Base-by-base conservation (phyloP, 2,888 invertebrate genomes). In the Callosobruchus maculatus region DNA sequence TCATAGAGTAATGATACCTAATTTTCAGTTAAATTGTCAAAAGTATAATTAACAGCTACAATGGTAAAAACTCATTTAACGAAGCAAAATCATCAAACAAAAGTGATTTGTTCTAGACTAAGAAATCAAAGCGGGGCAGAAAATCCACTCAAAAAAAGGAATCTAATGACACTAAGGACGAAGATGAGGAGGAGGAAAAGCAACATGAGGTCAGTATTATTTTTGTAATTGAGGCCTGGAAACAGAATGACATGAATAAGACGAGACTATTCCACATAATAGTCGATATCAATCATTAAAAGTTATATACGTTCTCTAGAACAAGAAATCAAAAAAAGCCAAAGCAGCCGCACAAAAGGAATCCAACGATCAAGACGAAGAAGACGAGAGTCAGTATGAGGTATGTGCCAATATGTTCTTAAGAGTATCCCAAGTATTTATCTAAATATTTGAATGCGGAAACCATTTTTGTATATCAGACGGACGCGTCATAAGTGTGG, bases 331-430 rank as follows among this genome's bases (percentile, higher is more conserved):
- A 68, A 70, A 49, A 21, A 74, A 75, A 70, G 75, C 73, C 31
- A 68, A 71, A 49, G 26, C 68, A 26, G 72, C 73, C 67, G 21
- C 71, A 21, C 81, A 85, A 82, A 80, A 87, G 85, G 81, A 83
- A 83, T 78, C 80, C 26, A 78, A 81, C 21, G 70, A 49, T 31
- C 74, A 74, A 67, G 75, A 74, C 68, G 76, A 75, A 4, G 79
- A 79, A 20, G 77, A 78, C 66, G 78, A 78, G 9, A 73, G 75
- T 9, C 79, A 81, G 71, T 90, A 90, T 78, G 91, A 91, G 89
- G 91, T 49, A 49, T 49, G 49, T 49, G 13, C 4, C 4, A 18
- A 7, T 18, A 7, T 13, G 49, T 49, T 49, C 7, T 7, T 26
- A 26, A 26, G 26, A 26, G 7, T 26, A n/a, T 26, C 26, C 2